These are phyloP conservation scores for Oligia fasciuncula DNA, from an alignment of 2,888 invertebrate genomes.

Conservation along the genomic window DNA sequence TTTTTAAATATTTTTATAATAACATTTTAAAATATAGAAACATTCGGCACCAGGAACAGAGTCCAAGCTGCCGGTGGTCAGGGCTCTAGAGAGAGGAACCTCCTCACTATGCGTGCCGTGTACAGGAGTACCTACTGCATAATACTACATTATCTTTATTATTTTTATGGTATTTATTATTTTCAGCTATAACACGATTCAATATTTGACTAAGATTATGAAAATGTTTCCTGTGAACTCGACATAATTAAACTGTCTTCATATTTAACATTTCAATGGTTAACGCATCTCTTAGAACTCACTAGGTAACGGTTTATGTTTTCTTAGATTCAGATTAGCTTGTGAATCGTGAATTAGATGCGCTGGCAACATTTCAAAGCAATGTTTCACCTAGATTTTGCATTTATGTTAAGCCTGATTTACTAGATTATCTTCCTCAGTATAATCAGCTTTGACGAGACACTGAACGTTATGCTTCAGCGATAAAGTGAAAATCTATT, in stretches of 20 bases:
- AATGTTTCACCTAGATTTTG: conserved; percentile 25
- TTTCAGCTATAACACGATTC: no score
- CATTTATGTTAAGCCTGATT: conserved; percentile 23
- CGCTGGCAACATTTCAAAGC: conserved; percentile 47
- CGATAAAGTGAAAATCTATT: no score
- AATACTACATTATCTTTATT: no score
- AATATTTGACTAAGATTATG: background rate
- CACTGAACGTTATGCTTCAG: no score
- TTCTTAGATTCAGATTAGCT: conserved; percentile 54
- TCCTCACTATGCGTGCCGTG: no score
- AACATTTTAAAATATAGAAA: no score
- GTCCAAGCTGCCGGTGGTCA: no score
- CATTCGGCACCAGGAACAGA: no score
- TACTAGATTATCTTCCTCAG: background rate
- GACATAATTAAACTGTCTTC: background rate
- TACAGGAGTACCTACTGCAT: no score
- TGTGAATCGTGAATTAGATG: conserved; percentile 39
- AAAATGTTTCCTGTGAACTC: background rate
- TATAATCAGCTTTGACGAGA: background rate
- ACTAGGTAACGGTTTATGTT: background rate
- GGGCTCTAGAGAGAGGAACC: no score
- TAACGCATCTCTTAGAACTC: background rate
- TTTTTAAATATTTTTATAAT: no score
- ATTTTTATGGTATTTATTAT: background rate
- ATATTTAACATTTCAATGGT: conserved; percentile 5